Conservation (phyloP, 2,797 vertebrate genomes). For the Ctenopoma kingsleyae region DNA sequence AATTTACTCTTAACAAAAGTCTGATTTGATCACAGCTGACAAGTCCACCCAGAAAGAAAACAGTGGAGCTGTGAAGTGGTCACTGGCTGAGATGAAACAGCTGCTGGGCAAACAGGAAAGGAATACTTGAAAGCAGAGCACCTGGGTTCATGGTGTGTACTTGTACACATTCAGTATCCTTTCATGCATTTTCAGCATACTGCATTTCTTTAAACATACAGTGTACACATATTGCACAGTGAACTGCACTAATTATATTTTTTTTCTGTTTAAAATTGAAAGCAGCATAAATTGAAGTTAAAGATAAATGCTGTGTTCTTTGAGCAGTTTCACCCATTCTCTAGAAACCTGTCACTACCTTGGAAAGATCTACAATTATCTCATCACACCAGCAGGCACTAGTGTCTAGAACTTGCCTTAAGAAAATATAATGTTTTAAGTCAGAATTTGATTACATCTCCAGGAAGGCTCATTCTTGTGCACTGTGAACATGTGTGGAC, state of each 20-base stretch:
- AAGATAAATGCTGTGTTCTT: slow-evolving; percentile 13
- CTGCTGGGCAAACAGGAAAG: slow-evolving; percentile 74
- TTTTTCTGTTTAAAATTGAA: too few species aligned
- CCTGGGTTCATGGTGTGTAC: slow-evolving; percentile 62
- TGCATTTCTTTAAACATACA: slow-evolving; percentile 21
- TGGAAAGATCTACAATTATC: slow-evolving; percentile 40
- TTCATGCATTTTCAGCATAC: slow-evolving; percentile 53
- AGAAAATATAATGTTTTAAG: slow-evolving; percentile 40
- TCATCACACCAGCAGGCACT: slow-evolving; percentile 38
- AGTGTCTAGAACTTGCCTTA: slow-evolving; percentile 26
- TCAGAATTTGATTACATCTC: slow-evolving; percentile 53
- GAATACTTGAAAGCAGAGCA: slow-evolving; percentile 71
- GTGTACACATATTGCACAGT: not conserved
- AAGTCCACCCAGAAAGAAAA: slow-evolving; percentile 77
- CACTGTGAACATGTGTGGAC: slow-evolving; percentile 18
- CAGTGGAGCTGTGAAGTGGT: slow-evolving; percentile 75
- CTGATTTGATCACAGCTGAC: slow-evolving; percentile 71
- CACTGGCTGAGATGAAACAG: slow-evolving; percentile 64
- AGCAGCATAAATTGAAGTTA: not conserved
- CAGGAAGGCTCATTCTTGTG: slow-evolving; percentile 3
- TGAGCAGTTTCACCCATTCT: slow-evolving; percentile 1
- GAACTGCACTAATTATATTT: not conserved
- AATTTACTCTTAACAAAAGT: slow-evolving; percentile 68
- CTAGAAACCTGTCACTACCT: slow-evolving; percentile 24
- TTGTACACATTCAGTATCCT: slow-evolving; percentile 54